Evolutionary conservation across 2,113 vertebrate genomes (phyloP).

Genomic region (Rattus rattus): DNA sequence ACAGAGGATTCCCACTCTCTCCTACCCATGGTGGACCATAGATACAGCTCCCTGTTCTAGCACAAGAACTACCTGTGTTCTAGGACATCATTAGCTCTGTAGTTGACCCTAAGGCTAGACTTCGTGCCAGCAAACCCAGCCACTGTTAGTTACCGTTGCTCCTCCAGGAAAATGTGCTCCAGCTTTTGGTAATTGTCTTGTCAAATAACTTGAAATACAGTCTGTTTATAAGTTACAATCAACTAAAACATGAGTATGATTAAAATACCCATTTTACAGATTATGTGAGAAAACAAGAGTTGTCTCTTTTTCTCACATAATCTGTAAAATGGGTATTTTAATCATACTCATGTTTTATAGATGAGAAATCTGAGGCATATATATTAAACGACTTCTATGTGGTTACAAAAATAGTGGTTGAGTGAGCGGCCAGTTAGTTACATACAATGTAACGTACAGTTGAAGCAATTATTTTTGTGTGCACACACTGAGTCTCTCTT

Average conservation of each 20-base stretch:
- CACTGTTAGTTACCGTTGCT: not conserved
- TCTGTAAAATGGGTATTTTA: conserved; percentile 28
- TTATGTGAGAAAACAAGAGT: not conserved
- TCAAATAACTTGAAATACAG: not conserved
- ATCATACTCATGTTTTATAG: conserved; percentile 16
- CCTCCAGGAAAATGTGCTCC: conserved; percentile 35
- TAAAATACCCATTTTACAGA: conserved; percentile 28
- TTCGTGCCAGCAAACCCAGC: not conserved
- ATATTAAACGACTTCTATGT: not conserved
- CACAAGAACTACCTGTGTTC: too few relatives aligned
- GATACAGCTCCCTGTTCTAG: not conserved
- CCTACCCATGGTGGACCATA: not conserved
- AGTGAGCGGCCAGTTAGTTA: not conserved
- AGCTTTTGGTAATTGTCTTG: conserved; percentile 25
- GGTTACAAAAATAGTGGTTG: not conserved
- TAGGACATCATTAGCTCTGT: not conserved
- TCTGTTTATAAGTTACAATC: conserved; percentile 1
- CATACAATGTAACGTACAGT: not conserved
- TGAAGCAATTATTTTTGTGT: not conserved
- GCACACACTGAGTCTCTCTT: not conserved
- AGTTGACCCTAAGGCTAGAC: not conserved
- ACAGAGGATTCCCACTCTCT: not conserved
- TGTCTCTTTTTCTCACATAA: not conserved
- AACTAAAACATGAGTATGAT: not conserved
- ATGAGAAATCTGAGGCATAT: not conserved